A percentile compares a stretch with the other conserved stretches of the same genome.
These are phyloP conservation scores for Stomatorhinus ivindoensis DNA, from an alignment of 2,113 vertebrate genomes.

Conservation along the genomic window DNA sequence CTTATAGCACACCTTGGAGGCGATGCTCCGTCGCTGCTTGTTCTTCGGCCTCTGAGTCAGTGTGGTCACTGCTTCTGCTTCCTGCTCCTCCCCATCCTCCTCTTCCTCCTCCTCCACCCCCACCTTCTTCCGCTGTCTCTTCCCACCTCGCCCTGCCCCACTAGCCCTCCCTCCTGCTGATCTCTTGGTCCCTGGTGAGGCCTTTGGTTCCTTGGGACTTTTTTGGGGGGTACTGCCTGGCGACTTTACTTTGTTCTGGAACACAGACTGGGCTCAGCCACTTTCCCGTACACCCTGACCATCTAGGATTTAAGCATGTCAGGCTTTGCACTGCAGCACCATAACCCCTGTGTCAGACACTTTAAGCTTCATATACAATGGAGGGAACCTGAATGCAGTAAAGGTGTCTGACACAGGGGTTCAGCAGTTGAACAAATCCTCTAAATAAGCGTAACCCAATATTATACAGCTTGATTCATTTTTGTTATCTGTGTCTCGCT, in stretches of 20 bases:
- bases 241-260: conserved; percentile 39
- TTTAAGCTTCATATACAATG: background rate
- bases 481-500: background rate
- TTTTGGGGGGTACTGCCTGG: conserved; percentile 26
- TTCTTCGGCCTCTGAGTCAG: conserved; percentile 55
- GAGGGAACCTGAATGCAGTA: background rate
- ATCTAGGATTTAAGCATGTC: background rate
- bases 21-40: conserved; percentile 57
- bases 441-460: background rate
- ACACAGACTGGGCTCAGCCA: background rate
- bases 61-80: conserved; percentile 22
- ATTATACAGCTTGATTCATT: background rate
- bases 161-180: conserved; percentile 21
- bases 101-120: conserved; percentile 12
- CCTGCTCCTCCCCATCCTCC: conserved; percentile 22
- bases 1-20: conserved; percentile 82
- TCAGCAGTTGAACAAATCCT: background rate
- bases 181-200: conserved; percentile 54
- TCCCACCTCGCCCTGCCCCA: conserved; percentile 41
- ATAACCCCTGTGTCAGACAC: background rate
- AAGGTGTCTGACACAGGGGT: background rate
- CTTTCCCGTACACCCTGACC: background rate
- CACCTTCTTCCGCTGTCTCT: conserved; percentile 43
- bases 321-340: background rate
- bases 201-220: conserved; percentile 30